Percentiles rank a stretch among this genome's conserved stretches.
Conservation (phyloP, 2,888 invertebrate species). For the Harpalus rufipes region DNA sequence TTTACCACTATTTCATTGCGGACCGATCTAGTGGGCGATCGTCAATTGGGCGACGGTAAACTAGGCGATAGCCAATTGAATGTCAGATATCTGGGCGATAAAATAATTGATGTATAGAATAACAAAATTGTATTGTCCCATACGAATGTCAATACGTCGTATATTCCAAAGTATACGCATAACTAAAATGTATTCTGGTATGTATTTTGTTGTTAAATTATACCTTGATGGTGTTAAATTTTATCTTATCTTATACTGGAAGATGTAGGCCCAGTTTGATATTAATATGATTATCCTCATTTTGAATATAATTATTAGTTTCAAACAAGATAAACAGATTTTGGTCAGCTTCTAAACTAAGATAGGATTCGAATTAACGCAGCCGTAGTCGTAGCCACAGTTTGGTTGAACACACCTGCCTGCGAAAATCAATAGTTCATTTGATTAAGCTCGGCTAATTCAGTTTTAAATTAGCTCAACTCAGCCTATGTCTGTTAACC, state of each 20-base stretch:
- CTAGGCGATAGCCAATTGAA: no score
- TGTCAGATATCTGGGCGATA: no score
- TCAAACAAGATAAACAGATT: not conserved
- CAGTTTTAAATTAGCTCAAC: constrained; percentile 47
- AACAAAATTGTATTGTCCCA: no score
- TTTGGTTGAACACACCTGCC: constrained; percentile 31
- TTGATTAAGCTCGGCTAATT: constrained; percentile 45
- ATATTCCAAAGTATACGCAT: no score
- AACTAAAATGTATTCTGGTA: no score
- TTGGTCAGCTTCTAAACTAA: not conserved
- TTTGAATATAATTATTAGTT: constrained; percentile 29
- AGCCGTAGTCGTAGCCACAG: not conserved
- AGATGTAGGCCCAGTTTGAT: constrained; percentile 4
- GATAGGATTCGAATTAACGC: not conserved
- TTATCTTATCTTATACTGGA: not conserved
- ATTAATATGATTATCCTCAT: constrained; percentile 17
- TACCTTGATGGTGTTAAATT: no score
- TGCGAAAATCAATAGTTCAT: constrained; percentile 38
- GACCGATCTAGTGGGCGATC: no score
- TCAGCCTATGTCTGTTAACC: constrained; percentile 19
- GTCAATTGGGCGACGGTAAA: no score
- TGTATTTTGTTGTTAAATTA: no score
- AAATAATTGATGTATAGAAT: no score
- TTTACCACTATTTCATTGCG: no score
- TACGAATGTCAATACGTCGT: no score